These are phyloP conservation scores for Bagarius yarrelli DNA, from an alignment of 2,113 vertebrate genomes.

Conservation along the genomic window DNA sequence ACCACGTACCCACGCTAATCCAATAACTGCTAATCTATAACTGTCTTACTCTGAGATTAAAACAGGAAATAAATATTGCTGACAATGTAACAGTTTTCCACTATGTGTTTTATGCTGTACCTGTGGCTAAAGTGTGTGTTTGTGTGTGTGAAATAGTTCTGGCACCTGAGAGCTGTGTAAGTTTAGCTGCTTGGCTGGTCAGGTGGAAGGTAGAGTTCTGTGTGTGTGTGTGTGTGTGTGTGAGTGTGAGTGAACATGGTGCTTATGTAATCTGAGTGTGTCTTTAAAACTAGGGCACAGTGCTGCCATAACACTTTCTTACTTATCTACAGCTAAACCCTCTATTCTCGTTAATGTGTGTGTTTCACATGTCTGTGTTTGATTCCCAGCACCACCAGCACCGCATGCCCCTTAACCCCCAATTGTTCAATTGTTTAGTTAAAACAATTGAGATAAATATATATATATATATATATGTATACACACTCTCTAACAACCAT, in stretches of 20 bases:
- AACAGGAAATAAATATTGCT: not conserved
- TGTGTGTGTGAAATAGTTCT: not conserved
- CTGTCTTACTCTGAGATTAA: not conserved
- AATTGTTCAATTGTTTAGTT: too few relatives aligned
- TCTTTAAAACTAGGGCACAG: constrained; percentile 36
- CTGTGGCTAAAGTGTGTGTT: not conserved
- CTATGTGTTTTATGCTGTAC: not conserved
- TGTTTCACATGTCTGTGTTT: not conserved
- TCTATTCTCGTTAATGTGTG: not conserved
- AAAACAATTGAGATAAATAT: too few relatives aligned
- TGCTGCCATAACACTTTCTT: constrained; percentile 12
- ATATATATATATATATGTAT: too few relatives aligned
- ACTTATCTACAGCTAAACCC: constrained; percentile 22
- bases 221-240: not conserved
- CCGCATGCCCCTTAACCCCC: not conserved
- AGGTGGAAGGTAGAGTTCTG: not conserved
- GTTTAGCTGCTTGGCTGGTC: constrained; percentile 16
- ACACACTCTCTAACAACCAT: too few relatives aligned
- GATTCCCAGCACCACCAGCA: too few relatives aligned
- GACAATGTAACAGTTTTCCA: not conserved
- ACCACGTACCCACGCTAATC: not conserved
- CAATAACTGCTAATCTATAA: not conserved
- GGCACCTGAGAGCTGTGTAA: constrained; percentile 18
- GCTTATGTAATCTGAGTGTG: constrained; percentile 31
- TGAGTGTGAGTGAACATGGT: constrained; percentile 21